phyloP scores from a whole-genome alignment of 2,797 vertebrate genomes.

The Epinephelus awoara region DNA sequence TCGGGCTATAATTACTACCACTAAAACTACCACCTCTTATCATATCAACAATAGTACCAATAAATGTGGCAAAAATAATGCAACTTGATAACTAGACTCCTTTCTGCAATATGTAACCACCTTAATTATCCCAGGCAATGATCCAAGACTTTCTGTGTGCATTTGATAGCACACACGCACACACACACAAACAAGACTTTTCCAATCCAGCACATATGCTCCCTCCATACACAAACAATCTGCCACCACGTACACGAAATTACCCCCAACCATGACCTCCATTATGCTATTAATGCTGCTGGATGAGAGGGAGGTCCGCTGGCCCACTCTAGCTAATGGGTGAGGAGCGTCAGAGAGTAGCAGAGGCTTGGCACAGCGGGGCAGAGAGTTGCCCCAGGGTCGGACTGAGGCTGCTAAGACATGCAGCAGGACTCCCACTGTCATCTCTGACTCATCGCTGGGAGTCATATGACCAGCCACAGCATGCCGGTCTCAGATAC shows the following conservation, averaged over 20 bases:
- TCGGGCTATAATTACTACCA: background rate
- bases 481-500: conserved; percentile 51
- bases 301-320: conserved; percentile 45
- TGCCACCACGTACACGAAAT: conserved; percentile 45
- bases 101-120: conserved; percentile 9
- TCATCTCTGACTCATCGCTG: conserved; percentile 70
- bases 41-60: background rate
- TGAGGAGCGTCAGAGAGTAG: conserved; percentile 44
- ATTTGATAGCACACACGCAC: background rate
- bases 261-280: conserved; percentile 64
- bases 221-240: conserved; percentile 46
- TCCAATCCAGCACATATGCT: conserved; percentile 19
- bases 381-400: conserved; percentile 42
- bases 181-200: conserved; percentile 6
- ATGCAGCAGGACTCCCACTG: conserved; percentile 57
- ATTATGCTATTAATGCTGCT: conserved; percentile 64
- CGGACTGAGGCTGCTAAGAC: conserved; percentile 47
- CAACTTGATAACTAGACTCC: background rate
- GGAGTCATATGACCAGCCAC: conserved; percentile 66
- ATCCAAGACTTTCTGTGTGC: conserved; percentile 28
- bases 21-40: background rate
- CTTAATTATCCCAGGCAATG: conserved; percentile 31
- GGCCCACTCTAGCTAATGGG: conserved; percentile 43
- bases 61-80: conserved; percentile 1
- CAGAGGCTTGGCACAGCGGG: conserved; percentile 48